These are phyloP conservation scores for Trochalopteron elliotii DNA, from an alignment of 2,113 vertebrate genomes.

Conservation along the genomic window DNA sequence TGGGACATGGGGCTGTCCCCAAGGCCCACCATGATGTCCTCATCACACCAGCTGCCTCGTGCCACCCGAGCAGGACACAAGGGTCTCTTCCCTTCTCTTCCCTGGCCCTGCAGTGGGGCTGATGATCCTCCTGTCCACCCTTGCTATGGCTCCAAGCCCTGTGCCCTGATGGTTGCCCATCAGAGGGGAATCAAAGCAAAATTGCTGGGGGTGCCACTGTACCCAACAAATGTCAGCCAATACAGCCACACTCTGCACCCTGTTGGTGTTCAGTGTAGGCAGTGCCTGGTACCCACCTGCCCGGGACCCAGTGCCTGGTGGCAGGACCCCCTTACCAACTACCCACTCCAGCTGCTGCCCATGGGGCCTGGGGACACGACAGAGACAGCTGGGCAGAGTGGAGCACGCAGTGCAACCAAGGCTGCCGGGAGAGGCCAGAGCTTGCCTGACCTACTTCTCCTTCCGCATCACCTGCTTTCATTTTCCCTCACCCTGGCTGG, in stretches of 20 bases:
- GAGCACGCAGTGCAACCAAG: neutral
- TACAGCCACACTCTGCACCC: neutral
- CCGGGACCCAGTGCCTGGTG: rapidly evolving
- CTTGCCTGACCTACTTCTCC: conserved; percentile 67
- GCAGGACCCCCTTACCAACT: neutral
- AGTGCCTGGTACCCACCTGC: neutral
- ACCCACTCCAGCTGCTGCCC: neutral
- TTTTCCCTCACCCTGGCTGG: conserved; percentile 32
- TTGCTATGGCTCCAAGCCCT: neutral
- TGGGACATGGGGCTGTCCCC: rapidly evolving
- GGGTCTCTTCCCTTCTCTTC: neutral
- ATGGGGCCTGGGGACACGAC: neutral
- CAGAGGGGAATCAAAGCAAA: neutral
- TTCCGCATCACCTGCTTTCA: conserved; percentile 64
- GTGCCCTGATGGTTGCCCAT: rapidly evolving
- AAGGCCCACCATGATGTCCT: neutral
- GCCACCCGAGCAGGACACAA: rapidly evolving
- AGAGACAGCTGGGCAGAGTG: neutral
- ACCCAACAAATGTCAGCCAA: neutral
- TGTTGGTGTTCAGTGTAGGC: neutral
- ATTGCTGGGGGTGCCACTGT: rapidly evolving
- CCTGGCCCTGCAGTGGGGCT: neutral
- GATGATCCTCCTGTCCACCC: neutral
- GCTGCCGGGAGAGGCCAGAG: conserved; percentile 43
- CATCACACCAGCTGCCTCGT: rapidly evolving